Evolutionary conservation across 2,113 vertebrate species (phyloP), one percentile per base, ranked within the genome.

Genomic region (Lota lota): DNA sequence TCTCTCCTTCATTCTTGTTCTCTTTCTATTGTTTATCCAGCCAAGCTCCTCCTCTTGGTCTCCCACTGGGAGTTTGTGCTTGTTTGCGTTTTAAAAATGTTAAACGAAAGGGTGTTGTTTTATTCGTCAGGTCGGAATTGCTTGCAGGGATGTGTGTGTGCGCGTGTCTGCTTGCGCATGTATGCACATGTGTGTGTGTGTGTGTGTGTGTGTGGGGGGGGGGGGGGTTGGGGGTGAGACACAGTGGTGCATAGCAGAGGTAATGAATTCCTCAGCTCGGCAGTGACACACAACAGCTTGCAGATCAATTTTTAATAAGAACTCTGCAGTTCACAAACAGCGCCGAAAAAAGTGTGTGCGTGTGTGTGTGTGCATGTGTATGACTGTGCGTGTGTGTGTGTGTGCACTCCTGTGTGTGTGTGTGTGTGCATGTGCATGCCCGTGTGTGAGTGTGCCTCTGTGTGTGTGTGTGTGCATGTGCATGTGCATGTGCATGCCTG

Each of bases 291-390:
- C 80, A 88, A 88, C 91, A 91, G 90, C 91, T 91, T 88, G 88
- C 74, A 84, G 88, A 92, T 92, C 85, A 90, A 93, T 93, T 91
- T 93, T 91, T 93, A 93, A 93, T 93, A 91, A 89, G 88, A 88
- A 79, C 78, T 82, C 80, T 68, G 81, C 82, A 82, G 86, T 89
- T 88, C 87, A 77, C 84, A 87, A 85, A 85, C 84, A 78, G 75
- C 63, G 60, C 73, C 66, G 77, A 70, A 83, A 83, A 78, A 71
- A 77, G 5, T 4, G 20, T 40, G 33, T 63, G 16, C 14, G 18
- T n/a, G 36, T 7, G 22, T 6, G 22, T 24, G 60, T 18, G 14
- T 1, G 19, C 17, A 24, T 24, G 24, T 17, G 54, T 15, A 54
- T 54, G 20, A 40, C 21, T 28, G 66, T 68, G 5, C 40, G 18